phyloP scores from a whole-genome alignment of 2,888 invertebrate genomes.

The Argynnis bischoffii region DNA sequence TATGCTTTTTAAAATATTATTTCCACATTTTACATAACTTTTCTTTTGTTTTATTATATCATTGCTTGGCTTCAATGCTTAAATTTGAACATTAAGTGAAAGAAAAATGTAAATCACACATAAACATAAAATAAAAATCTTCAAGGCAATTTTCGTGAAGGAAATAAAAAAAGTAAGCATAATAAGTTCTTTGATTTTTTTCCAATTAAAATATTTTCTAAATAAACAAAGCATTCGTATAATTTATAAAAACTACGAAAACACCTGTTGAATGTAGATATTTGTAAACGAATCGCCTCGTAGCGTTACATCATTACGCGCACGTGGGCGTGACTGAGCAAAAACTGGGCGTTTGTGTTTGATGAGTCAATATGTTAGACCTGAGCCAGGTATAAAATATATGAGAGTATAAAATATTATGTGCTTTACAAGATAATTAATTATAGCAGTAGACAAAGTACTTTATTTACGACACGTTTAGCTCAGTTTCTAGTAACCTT shows the following conservation, averaged over 20 bases:
- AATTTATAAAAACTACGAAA: conserved; percentile 4
- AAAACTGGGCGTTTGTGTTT: conserved; percentile 31
- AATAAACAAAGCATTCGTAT: neutral
- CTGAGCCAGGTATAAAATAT: neutral
- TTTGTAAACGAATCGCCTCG: conserved; percentile 30
- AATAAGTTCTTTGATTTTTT: no score
- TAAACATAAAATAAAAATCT: no score
- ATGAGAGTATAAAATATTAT: no score
- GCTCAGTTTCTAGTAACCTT: no score
- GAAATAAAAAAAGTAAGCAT: no score
- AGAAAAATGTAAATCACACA: no score
- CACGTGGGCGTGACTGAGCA: conserved; percentile 29
- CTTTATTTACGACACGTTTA: no score
- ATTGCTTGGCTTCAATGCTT: neutral
- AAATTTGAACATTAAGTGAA: neutral
- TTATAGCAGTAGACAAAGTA: no score
- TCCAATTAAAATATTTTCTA: no score
- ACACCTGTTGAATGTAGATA: conserved; percentile 23
- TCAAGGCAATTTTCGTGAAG: no score
- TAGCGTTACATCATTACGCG: conserved; percentile 29
- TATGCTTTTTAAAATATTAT: conserved; percentile 22
- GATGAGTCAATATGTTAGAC: conserved; percentile 25
- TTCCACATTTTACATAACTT: conserved; percentile 2
- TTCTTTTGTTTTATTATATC: conserved; percentile 1
- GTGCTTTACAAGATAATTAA: no score